A percentile compares a stretch with the other conserved stretches of the same genome.
Evolutionary conservation across 2,113 vertebrate genomes (phyloP).

Genomic region (Ardeotis arabs): DNA sequence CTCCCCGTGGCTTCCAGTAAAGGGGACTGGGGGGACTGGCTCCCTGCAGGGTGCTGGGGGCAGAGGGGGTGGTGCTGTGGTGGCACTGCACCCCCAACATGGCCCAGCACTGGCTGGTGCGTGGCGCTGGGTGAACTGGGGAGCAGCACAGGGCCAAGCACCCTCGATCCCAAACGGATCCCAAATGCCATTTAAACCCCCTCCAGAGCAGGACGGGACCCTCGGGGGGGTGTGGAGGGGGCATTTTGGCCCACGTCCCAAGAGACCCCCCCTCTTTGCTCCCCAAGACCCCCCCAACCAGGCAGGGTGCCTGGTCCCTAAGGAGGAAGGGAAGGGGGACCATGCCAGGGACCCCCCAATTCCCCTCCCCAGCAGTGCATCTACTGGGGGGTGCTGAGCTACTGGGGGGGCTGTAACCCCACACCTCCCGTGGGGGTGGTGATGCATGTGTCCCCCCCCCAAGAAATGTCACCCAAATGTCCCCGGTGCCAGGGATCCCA

Average conservation of each 20-base stretch:
- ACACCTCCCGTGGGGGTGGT: background rate
- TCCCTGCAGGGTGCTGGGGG: background rate
- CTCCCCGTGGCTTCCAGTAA: background rate
- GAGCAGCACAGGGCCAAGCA: background rate
- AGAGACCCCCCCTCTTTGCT: background rate
- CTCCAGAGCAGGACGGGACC: background rate
- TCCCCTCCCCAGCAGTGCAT: background rate
- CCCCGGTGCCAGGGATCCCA: background rate
- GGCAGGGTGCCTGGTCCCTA: background rate
- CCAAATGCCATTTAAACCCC: background rate
- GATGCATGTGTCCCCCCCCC: background rate
- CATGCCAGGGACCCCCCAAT: fast-evolving
- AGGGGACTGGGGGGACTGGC: background rate
- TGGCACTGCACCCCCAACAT: too few relatives aligned
- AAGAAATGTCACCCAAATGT: background rate
- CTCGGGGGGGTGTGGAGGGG: background rate
- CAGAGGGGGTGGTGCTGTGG: background rate
- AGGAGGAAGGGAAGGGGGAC: background rate
- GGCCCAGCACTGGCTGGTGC: background rate
- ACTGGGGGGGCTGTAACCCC: background rate
- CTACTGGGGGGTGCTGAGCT: too few relatives aligned
- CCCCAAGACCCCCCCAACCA: background rate
- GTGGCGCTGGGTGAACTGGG: background rate
- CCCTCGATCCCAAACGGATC: background rate
- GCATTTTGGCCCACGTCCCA: background rate